Evolutionary conservation across 2,888 invertebrate genomes (phyloP), one percentile per base, ranked within the genome.

Genomic region (Tetranychus piercei): DNA sequence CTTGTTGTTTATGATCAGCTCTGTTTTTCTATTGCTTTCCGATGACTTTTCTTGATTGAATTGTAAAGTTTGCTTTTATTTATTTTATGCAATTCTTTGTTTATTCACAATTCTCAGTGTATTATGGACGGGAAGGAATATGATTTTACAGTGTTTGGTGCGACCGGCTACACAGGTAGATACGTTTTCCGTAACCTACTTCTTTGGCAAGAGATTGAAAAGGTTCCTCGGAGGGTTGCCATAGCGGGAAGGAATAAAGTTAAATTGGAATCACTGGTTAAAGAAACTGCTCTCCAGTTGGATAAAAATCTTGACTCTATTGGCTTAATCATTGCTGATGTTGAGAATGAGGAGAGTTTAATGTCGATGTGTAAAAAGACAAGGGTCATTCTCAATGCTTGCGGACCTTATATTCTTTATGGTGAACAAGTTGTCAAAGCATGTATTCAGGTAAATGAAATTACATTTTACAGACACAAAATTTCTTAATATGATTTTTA

Each of bases 351-450:
- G 76, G 85, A 87, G 64, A 90, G 92, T 0, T 81, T 99, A 23
- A 82, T 85, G 67, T 86, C 86, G 74, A 96, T 97, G 95, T 90
- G 92, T 72, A 83, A 85, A 71, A 87, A 87, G 78, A 87, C 91
- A 8, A 88, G 86, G 80, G 87, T 96, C 1, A 80, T 99, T 44
- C 87, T 94, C 1, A 97, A 95, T 83, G 92, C 92, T 82, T 92
- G 93, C 79, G 97, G 97, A 0, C 97, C 96, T 0, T 86, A 85
- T 78, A 82, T 84, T 67, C 88, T 92, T 80, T 90, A 87, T 82
- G 97, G 97, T 1, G 94, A 95, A 82, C 86, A 88, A 4, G 92
- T 96, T 7, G 89, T 97, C 0, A 88, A 88, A 79, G 94, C 95
- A 0, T 95, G 93, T 78, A 86, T 94, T 23, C 88, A 88, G 74